These are phyloP conservation scores for Etheostoma cragini DNA, from an alignment of 2,113 vertebrate genomes.

Conservation along the genomic window DNA sequence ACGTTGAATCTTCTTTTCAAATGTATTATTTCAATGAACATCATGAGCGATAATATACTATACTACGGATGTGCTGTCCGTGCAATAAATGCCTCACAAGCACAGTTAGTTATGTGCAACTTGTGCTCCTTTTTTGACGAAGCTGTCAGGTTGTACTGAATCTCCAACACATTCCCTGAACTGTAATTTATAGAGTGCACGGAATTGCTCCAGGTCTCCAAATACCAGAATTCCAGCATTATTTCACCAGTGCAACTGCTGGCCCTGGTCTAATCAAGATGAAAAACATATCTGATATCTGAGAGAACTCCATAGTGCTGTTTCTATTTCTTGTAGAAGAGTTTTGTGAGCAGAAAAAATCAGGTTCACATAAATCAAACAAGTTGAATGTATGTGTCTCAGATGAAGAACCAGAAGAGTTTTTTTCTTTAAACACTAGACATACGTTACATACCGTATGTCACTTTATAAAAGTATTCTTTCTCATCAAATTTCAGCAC, in stretches of 20 bases:
- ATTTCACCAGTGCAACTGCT: not conserved
- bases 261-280: constrained; percentile 28
- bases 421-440: not conserved
- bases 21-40: not conserved
- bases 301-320: not conserved
- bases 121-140: not conserved
- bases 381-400: not conserved
- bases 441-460: not conserved
- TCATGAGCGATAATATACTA: no score
- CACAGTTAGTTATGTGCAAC: not conserved
- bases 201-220: constrained; percentile 3
- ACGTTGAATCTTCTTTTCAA: not conserved
- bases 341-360: not conserved
- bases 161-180: constrained; percentile 6
- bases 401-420: not conserved
- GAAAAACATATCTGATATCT: constrained; percentile 11
- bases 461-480: not conserved
- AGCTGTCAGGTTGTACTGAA: not conserved
- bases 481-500: not conserved
- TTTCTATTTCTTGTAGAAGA: not conserved
- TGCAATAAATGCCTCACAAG: not conserved
- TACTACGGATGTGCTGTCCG: not conserved
- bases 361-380: not conserved
- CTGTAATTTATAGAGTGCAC: constrained; percentile 5
- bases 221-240: not conserved